Base-by-base conservation (phyloP, 2,888 invertebrate genomes). In the Sisyra nigra region DNA sequence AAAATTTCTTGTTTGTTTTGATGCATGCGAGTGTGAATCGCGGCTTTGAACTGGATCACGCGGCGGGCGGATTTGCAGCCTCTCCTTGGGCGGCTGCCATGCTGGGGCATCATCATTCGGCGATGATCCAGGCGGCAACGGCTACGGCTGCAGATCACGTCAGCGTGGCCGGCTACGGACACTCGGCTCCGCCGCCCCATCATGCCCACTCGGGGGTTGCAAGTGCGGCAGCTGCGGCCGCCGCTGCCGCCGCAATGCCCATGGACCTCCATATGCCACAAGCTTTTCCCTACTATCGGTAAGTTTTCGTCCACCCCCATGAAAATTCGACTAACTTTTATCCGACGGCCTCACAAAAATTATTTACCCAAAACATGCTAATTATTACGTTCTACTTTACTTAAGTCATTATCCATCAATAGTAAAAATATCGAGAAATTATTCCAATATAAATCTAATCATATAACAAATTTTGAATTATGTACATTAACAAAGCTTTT, bases 181-280 rank as follows among this genome's bases (percentile, higher is more conserved):
- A 72, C 61, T 73, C 73, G 53, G 69, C 72, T 48, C 68, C 75
- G 60, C 62, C 67, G 58, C 65, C 72, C 60, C 64, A 65, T 48
- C 58, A 57, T 39, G 60, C 68, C 33, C 60, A 58, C 71, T 46
- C 72, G 52, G 75, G 72, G 52, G 66, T 65, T 15, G 66, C 70
- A 53, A 31, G 40, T 14, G 34, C 34, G 13, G 34, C 24, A 7
- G 24, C 24, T 11, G 37, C 51, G 51, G 47, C 68, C 69, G 54
- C 71, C 71, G 47, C 72, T 52, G 75, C 72, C 52, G 66, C 65
- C 14, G 66, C 70, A 53, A 77, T 83, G 77, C 87, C 88, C 42
- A 88, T 89, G 87, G 89, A 89, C 63, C 73, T 89, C 54, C 89
- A 89, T 66, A 87, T 89, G 62, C 84, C 88, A 41, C 89, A 88